phyloP scores from a whole-genome alignment of 2,888 invertebrate species.

The Onthophagus sagittarius region DNA sequence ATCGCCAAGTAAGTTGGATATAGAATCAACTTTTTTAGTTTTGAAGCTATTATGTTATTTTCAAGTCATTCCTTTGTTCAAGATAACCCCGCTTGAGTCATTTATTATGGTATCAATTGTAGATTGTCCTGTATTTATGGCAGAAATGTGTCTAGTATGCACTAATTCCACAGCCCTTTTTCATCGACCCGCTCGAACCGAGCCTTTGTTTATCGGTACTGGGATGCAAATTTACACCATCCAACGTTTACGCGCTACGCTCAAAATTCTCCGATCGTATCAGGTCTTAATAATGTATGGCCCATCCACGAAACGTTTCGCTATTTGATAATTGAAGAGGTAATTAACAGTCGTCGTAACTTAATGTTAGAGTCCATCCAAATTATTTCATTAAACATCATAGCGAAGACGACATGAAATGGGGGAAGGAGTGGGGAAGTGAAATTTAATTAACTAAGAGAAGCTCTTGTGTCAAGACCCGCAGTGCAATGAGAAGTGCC shows the following conservation, averaged over 20 bases:
- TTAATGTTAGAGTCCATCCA: not conserved
- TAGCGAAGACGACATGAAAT: not conserved
- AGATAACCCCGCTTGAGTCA: slow-evolving; percentile 12
- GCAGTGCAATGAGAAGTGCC: not conserved
- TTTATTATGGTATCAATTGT: slow-evolving; percentile 12
- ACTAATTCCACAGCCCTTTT: slow-evolving; percentile 13
- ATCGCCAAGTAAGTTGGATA: too few relatives aligned
- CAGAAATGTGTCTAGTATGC: slow-evolving; percentile 10
- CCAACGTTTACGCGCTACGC: not conserved
- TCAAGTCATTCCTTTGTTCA: too few relatives aligned
- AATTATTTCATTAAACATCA: slow-evolving; percentile 12
- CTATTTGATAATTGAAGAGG: not conserved
- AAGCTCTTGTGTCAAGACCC: slow-evolving; percentile 3
- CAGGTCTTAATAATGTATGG: not conserved
- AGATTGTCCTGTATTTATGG: slow-evolving; percentile 15
- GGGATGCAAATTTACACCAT: not conserved
- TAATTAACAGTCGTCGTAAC: not conserved
- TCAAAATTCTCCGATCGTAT: not conserved
- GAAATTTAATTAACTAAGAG: slow-evolving; percentile 13
- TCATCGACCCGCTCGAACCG: not conserved
- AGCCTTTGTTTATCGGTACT: not conserved
- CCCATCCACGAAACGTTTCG: not conserved
- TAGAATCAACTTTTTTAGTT: too few relatives aligned
- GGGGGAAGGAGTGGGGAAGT: slow-evolving; percentile 1
- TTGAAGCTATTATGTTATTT: too few relatives aligned